Conservation (phyloP, 2,888 invertebrate genomes). For the Choreutis nemorana region DNA sequence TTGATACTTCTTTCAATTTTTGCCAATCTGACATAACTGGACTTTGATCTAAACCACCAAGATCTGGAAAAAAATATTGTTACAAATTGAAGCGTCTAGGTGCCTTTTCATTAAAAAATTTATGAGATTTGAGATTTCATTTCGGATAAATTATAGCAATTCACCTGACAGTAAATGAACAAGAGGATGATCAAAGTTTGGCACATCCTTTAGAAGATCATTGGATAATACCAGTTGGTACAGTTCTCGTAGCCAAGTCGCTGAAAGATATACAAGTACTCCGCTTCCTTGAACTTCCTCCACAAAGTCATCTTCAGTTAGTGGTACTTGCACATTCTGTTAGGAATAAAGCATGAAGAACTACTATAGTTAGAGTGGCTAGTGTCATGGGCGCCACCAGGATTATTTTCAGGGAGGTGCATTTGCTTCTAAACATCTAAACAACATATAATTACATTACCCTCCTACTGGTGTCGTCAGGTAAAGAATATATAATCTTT, state of each 20-base stretch:
- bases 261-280: slow-evolving; percentile 90
- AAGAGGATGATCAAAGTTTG: slow-evolving; percentile 74
- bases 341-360: slow-evolving; percentile 5
- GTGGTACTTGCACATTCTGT: slow-evolving; percentile 56
- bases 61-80: slow-evolving; percentile 69
- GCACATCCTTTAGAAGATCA: slow-evolving; percentile 75
- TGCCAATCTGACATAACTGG: slow-evolving; percentile 90
- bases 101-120: too few relatives aligned
- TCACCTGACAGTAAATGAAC: slow-evolving; percentile 79
- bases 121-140: too few relatives aligned
- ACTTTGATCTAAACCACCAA: slow-evolving; percentile 83
- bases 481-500: too few relatives aligned
- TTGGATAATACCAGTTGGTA: slow-evolving; percentile 85
- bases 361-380: background rate
- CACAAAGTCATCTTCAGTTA: slow-evolving; percentile 88
- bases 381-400: too few relatives aligned
- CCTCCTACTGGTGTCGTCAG: too few relatives aligned
- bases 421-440: slow-evolving; percentile 1
- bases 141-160: background rate
- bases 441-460: too few relatives aligned
- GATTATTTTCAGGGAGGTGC: too few relatives aligned
- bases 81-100: too few relatives aligned
- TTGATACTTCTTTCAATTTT: slow-evolving; percentile 79
- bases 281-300: slow-evolving; percentile 93
- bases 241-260: slow-evolving; percentile 91